phyloP scores from a whole-genome alignment of 1,140 invertebrate species.

The Bacillus rossius region DNA sequence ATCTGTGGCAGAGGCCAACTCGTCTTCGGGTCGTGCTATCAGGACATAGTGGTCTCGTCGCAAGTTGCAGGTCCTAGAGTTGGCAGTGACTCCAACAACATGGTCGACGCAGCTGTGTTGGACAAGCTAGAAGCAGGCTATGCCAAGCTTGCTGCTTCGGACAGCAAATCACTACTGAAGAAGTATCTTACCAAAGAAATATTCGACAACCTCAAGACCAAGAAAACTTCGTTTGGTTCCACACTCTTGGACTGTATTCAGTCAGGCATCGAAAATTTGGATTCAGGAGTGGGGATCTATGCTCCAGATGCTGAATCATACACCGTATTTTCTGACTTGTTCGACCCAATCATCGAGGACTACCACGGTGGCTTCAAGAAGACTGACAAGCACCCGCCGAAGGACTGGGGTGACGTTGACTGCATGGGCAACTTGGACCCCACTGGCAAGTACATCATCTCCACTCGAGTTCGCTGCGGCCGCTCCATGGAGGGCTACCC shows the following conservation, averaged over 20 bases:
- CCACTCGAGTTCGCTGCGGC: constrained; percentile 67
- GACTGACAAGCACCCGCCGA: constrained; percentile 54
- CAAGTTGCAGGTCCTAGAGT: too few relatives aligned
- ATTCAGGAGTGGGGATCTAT: constrained; percentile 61
- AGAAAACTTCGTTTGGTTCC: constrained; percentile 87
- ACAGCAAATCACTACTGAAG: constrained; percentile 93
- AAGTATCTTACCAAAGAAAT: constrained; percentile 88
- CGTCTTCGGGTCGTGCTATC: too few relatives aligned
- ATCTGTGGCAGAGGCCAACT: too few relatives aligned
- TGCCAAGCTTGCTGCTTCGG: constrained; percentile 78
- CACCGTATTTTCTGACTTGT: constrained; percentile 57
- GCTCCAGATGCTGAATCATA: constrained; percentile 69
- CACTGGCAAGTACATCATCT: constrained; percentile 58
- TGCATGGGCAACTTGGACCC: constrained; percentile 68
- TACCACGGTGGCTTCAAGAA: constrained; percentile 61
- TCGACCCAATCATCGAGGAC: constrained; percentile 72
- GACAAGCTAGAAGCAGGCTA: constrained; percentile 88
- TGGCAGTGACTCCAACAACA: constrained; percentile 34
- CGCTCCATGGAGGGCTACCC: constrained; percentile 63
- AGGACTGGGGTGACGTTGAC: constrained; percentile 62
- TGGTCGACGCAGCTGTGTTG: constrained; percentile 81
- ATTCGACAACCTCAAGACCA: constrained; percentile 84
- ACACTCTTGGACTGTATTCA: constrained; percentile 58
- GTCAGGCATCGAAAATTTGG: constrained; percentile 57
- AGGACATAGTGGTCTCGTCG: too few relatives aligned